Evolutionary conservation across 2,888 invertebrate genomes (phyloP), one percentile per base, ranked within the genome.

Genomic region (Mesorhabditis sp.): DNA sequence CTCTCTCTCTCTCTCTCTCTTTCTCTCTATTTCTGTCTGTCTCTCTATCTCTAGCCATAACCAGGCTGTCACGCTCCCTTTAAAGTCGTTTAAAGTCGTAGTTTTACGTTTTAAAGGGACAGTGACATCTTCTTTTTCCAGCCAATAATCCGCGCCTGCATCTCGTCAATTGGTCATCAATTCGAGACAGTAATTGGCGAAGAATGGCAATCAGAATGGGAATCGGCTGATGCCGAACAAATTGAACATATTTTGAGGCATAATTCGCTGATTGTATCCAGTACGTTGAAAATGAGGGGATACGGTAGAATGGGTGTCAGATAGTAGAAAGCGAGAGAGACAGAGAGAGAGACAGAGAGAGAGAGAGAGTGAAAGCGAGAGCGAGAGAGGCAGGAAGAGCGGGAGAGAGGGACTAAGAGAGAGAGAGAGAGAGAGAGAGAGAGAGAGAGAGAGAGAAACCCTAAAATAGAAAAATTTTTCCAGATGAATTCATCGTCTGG

Each of bases 401-500:
- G n/a, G n/a, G n/a, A n/a, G n/a, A n/a, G n/a, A n/a, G n/a, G n/a
- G n/a, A n/a, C n/a, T n/a, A n/a, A 28, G 28, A 28, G 28, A 28
- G 28, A 28, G 28, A 28, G 28, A 28, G 28, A 28, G 28, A 28
- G 28, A 28, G 28, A 28, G 28, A 28, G 28, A 28, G 28, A 28
- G 28, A 28, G 28, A 28, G 28, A 28, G 28, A 28, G 28, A 28
- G 28, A 28, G 28, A 28, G 28, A 28, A 28, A 28, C 28, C 1
- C 1, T 1, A 1, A 28, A 28, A 28, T 28, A 28, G 28, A 28
- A 1, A 28, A 28, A 28, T 45, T 7, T 70, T 71, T 79, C 70
- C 81, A 84, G 87, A 86, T 75, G 87, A 87, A 76, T 86, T 83
- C 78, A 82, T 85, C 63, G 75, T 87, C n/a, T 87, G 87, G 87